phyloP scores from a whole-genome alignment of 2,113 vertebrate genomes.

The Vulpes vulpes region DNA sequence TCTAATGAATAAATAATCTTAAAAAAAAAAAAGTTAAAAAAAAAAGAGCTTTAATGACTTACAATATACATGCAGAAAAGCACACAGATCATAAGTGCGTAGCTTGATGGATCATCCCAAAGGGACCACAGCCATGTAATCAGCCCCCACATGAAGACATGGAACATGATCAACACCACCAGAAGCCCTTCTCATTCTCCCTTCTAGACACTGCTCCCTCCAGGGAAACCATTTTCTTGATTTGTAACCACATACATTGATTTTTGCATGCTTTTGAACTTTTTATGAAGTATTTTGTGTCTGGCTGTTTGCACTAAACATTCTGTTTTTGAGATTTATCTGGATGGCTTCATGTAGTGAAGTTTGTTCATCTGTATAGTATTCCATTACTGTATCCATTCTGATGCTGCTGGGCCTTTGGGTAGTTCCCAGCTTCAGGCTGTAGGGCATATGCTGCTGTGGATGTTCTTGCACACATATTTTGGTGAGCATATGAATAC shows the following conservation, averaged over 20 bases:
- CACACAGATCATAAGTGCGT: neutral
- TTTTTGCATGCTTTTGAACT: no score
- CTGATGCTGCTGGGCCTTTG: neutral
- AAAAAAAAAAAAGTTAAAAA: no score
- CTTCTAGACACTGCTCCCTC: neutral
- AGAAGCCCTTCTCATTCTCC: neutral
- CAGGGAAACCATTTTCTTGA: neutral
- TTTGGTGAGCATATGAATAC: neutral
- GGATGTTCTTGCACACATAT: no score
- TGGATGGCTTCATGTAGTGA: accelerated
- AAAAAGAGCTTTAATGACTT: neutral
- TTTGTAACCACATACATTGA: neutral
- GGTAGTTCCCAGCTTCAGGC: neutral
- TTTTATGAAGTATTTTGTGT: neutral
- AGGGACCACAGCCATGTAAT: no score
- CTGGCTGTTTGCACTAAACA: neutral
- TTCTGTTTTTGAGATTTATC: neutral
- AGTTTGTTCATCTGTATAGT: neutral
- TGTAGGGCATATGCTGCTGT: neutral
- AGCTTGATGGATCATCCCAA: neutral
- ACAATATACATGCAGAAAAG: neutral
- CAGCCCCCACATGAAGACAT: neutral
- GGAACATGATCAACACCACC: neutral
- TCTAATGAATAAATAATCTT: no score
- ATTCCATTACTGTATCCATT: neutral